Base-by-base conservation (phyloP, 1,140 invertebrate species). In the Asobara japonica region DNA sequence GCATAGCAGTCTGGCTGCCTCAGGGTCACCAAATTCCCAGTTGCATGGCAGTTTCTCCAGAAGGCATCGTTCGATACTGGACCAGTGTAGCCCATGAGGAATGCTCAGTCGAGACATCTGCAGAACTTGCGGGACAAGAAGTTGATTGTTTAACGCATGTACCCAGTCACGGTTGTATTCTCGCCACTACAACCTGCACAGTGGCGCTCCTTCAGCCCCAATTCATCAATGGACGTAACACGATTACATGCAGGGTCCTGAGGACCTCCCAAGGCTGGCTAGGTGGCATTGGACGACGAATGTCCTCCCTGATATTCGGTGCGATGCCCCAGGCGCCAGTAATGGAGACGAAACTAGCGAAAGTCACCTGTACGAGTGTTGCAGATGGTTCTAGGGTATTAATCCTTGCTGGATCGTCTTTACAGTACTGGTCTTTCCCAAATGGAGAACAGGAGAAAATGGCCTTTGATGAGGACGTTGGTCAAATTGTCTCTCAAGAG, bases 21-120 rank as follows among this genome's bases (percentile, higher is more conserved):
- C 86, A 89, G 72, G 91, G 92, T 11, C 90, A 91, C 71, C 92
- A 93, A 84, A 91, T 93, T 75, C 94, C 96, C 27, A 93, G 94
- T 8, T 97, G 96, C 80, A 92, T 98, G 76, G 96, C 96, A 38
- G 95, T 97, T 0, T 97, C 96, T 10, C 96, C 97, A 25, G 96
- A 97, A 83, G 97, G 96, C n/a, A 89, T 93, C 33, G 92, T 96
- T 2, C 89, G 96, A 13, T 98, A 95, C 83, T 98, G 97, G 97
- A 89, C 94, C 0, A 95, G 93, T 29, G 92, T 98, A 41, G 93
- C 94, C 0, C 95, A 97, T 79, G 96, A 97, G 80, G 92, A 93
- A 3, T 91, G 92, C 7, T 96, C 93, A n/a, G 89, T 93, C 11
- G 96, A 98, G 86, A 91, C 93, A 25, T 93, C 90, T 76, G 93